These are phyloP conservation scores for Calephelis nemesis DNA, from an alignment of 1,140 invertebrate species.

Conservation along the genomic window DNA sequence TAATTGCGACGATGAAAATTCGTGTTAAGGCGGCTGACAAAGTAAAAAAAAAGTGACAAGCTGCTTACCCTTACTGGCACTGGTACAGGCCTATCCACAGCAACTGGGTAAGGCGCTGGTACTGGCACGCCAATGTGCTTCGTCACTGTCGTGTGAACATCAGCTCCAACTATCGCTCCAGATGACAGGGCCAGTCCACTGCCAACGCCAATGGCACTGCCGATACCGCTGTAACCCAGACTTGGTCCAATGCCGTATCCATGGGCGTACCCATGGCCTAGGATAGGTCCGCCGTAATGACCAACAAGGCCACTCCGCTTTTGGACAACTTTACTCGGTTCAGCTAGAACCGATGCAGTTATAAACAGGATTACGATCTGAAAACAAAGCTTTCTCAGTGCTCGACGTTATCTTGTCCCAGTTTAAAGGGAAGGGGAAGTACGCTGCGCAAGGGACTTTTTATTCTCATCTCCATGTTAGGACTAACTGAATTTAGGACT, in stretches of 20 bases:
- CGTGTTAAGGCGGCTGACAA: neutral
- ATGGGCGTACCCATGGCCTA: constrained; percentile 40
- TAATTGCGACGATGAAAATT: no score
- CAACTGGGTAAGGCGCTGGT: constrained; percentile 68
- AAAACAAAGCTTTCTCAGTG: constrained; percentile 27
- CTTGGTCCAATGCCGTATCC: constrained; percentile 20
- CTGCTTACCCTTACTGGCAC: constrained; percentile 60
- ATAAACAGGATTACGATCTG: constrained; percentile 57
- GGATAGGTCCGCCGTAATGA: constrained; percentile 46
- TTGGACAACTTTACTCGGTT: constrained; percentile 66
- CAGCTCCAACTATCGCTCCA: constrained; percentile 59
- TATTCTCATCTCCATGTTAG: no score
- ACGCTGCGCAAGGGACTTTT: no score
- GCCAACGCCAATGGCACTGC: constrained; percentile 26
- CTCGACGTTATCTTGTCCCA: no score
- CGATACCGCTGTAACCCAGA: constrained; percentile 16
- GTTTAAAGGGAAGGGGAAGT: no score
- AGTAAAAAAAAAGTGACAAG: constrained; percentile 2
- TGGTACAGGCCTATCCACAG: constrained; percentile 65
- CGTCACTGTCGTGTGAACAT: constrained; percentile 73
- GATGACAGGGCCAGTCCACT: constrained; percentile 29
- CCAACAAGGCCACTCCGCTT: constrained; percentile 69
- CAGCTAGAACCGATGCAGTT: constrained; percentile 59
- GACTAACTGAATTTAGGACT: no score
- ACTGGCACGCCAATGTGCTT: constrained; percentile 72